Evolutionary conservation across 23 tunicate species (phyloP).

Genomic region (Phallusia fumigata): DNA sequence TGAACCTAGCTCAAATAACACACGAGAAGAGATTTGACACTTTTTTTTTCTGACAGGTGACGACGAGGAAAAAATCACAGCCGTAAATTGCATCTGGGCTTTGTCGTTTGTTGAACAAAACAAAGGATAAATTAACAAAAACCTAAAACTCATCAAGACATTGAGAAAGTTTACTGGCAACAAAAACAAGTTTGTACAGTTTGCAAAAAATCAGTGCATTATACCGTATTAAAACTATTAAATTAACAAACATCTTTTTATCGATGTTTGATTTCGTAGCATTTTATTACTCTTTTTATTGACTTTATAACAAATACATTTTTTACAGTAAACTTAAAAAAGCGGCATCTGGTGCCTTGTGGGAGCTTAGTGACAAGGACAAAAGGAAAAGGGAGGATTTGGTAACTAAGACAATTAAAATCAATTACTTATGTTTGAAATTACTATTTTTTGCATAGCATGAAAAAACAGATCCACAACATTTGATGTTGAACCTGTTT

Average conservation of each 20-base stretch:
- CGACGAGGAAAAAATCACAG: background rate
- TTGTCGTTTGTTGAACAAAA: background rate
- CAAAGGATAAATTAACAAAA: background rate
- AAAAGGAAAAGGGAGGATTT: too few species aligned
- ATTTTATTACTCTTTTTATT: too few species aligned
- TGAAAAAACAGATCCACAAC: background rate
- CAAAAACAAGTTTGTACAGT: background rate
- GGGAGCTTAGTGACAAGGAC: background rate
- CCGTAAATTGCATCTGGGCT: constrained; percentile 6
- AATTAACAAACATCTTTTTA: too few species aligned
- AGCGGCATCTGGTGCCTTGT: background rate
- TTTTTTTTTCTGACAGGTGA: too few species aligned
- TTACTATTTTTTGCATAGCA: too few species aligned
- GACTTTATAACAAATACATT: background rate
- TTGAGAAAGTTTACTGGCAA: background rate
- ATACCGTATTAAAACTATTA: too few species aligned
- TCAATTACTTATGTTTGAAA: too few species aligned
- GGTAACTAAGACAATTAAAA: too few species aligned
- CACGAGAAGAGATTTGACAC: too few species aligned
- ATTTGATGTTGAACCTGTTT: background rate
- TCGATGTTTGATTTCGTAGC: too few species aligned
- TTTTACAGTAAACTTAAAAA: background rate
- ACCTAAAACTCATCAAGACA: background rate
- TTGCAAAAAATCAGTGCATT: too few species aligned
- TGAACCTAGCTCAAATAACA: too few species aligned